A percentile compares a stretch with the other conserved stretches of the same genome.
phyloP scores from a whole-genome alignment of 2,888 invertebrate genomes.

The Tricholauxania praeusta region DNA sequence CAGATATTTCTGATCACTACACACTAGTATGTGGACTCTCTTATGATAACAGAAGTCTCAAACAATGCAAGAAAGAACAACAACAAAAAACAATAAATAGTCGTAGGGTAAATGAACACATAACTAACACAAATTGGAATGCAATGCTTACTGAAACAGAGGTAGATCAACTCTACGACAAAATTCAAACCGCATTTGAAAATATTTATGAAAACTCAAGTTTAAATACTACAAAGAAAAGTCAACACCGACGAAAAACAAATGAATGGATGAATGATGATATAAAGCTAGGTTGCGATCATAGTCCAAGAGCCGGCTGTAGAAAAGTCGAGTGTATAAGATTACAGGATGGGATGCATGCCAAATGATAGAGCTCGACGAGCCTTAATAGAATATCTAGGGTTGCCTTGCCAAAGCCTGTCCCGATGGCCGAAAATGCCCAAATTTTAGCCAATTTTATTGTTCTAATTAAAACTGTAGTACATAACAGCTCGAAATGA shows the following conservation, averaged over 20 bases:
- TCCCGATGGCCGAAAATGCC: too few species aligned
- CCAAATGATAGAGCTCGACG: too few species aligned
- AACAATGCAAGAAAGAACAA: not conserved
- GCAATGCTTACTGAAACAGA: not conserved
- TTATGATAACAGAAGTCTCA: not conserved
- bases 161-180: conserved; percentile 7
- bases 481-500: too few species aligned
- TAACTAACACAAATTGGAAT: conserved; percentile 8
- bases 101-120: conserved; percentile 4
- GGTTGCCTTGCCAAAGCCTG: too few species aligned
- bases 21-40: not conserved
- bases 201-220: not conserved
- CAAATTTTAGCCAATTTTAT: too few species aligned
- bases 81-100: not conserved
- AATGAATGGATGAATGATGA: conserved; percentile 29
- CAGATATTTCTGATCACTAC: too few species aligned
- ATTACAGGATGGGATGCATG: too few species aligned
- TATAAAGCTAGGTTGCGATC: not conserved
- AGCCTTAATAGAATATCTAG: too few species aligned
- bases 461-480: too few species aligned
- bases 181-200: conserved; percentile 13
- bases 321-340: too few species aligned
- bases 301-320: too few species aligned
- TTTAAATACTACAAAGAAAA: conserved; percentile 18
- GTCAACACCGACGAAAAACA: conserved; percentile 1